Evolutionary conservation across 2,888 invertebrate genomes (phyloP), one percentile per base, ranked within the genome.

Genomic region (Aspidiotus destructor): DNA sequence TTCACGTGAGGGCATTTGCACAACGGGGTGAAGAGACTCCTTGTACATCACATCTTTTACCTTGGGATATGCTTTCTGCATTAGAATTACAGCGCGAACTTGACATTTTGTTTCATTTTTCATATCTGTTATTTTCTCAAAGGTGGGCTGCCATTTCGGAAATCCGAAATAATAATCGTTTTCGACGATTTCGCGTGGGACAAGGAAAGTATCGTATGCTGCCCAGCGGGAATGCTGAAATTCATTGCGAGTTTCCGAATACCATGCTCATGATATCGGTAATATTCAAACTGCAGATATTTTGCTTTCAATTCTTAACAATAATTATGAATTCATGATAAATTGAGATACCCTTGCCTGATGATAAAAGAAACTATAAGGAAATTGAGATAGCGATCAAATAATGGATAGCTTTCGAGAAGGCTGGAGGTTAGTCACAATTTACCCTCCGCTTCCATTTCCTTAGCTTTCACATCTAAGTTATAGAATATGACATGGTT

Each of bases 241-340:
- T 74, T 15, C 71, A 70, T n/a, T 74, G 74, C 67, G 73, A 74
- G 65, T 74, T 74, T 62, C 74, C 74, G 9, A 71, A 71, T 41
- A 70, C 70, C 53, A 71, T 73, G 68, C 62, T 71, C 44, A 70
- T 74, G 60, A 70, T 74, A 62, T 74, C 74, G n/a, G 74, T 74
- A 70, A 73, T 28, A 28, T 28, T 28, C 28, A 28, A 5, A 28
- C 28, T 28, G 5, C 6, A 48, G 48, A 13, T 48, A 48, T 48
- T 48, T 48, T 48, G 1, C 48, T 48, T 48, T 48, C 48, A 48
- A 48, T 2, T 48, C 48, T 48, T 6, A 1, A 28, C 28, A 28
- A 28, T 28, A n/a, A n/a, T n/a, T n/a, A 28, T 28, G 28, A 3
- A 3, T 28, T 28, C 28, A 5, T 28, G 28, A 5, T 28, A 28